Percentiles rank a stretch among this genome's conserved stretches.
phyloP scores from a whole-genome alignment of 92 coral and sea anemone species.

The Micromussa lordhowensis region DNA sequence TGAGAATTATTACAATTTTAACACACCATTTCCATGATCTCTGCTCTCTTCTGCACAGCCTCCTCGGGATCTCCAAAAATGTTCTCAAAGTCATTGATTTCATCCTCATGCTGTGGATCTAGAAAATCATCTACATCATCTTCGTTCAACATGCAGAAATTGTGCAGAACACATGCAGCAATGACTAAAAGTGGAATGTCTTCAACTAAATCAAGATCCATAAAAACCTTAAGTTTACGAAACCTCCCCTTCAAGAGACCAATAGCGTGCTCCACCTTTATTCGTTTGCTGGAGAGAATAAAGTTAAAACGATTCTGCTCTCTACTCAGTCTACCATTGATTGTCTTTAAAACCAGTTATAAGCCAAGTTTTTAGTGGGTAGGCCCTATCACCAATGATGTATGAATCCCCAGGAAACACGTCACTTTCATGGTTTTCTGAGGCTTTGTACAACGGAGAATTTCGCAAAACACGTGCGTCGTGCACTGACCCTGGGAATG shows the following conservation, averaged over 20 bases:
- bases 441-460: no score
- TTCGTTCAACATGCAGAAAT: conserved; percentile 38
- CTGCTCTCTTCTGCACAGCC: conserved; percentile 16
- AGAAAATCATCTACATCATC: conserved; percentile 25
- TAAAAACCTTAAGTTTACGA: conserved; percentile 36
- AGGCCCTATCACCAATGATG: no score
- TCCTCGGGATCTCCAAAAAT: conserved; percentile 37
- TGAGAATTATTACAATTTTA: no score
- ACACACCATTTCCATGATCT: background rate
- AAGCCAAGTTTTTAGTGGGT: no score
- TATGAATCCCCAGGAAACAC: background rate
- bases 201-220: conserved; percentile 15
- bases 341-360: no score
- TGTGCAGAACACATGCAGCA: conserved; percentile 48
- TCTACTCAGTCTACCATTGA: background rate
- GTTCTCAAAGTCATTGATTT: conserved; percentile 33
- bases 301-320: conserved; percentile 30
- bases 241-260: conserved; percentile 50
- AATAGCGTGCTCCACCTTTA: background rate
- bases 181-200: conserved; percentile 27
- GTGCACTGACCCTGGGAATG: conserved; percentile 43
- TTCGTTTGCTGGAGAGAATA: conserved; percentile 15
- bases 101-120: conserved; percentile 9
- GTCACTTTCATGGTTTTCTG: no score
- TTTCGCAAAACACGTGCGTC: conserved; percentile 30